These are phyloP conservation scores for Aporophyla nigra DNA, from an alignment of 2,888 invertebrate species.

Conservation along the genomic window DNA sequence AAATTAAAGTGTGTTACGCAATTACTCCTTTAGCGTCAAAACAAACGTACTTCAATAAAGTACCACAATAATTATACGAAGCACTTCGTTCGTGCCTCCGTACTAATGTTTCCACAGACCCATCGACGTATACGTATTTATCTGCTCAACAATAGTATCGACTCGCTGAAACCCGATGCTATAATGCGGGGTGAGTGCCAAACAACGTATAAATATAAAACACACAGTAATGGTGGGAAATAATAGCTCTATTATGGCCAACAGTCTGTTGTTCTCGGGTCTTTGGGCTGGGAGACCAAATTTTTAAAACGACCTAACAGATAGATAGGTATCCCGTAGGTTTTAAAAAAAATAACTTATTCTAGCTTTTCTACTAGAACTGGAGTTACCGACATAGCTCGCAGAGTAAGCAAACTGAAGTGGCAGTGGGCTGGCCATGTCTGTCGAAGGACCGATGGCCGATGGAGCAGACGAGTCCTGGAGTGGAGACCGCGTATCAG, in stretches of 20 bases:
- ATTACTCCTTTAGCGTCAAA: background rate
- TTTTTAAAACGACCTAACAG: too few species aligned
- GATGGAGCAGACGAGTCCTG: too few species aligned
- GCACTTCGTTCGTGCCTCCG: background rate
- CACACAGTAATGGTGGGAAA: background rate
- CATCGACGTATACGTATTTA: constrained; percentile 31
- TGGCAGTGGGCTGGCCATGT: too few species aligned
- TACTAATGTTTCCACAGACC: background rate
- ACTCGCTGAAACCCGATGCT: constrained; percentile 42
- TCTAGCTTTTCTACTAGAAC: too few species aligned
- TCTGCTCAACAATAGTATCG: constrained; percentile 24
- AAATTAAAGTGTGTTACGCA: too few species aligned
- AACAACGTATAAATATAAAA: constrained; percentile 26
- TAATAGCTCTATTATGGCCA: background rate
- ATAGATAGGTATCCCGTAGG: background rate
- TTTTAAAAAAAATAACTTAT: background rate
- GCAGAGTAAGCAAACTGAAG: too few species aligned
- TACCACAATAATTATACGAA: constrained; percentile 32
- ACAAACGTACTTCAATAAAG: background rate
- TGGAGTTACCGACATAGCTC: too few species aligned
- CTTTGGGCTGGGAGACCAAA: background rate
- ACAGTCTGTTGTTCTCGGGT: background rate
- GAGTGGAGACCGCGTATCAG: too few species aligned
- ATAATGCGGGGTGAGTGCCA: constrained; percentile 41
- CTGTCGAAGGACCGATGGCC: too few species aligned